Percentiles rank a stretch among this genome's conserved stretches.
Evolutionary conservation across 2,797 vertebrate species (phyloP).

Genomic region (Cebuella pygmaea): DNA sequence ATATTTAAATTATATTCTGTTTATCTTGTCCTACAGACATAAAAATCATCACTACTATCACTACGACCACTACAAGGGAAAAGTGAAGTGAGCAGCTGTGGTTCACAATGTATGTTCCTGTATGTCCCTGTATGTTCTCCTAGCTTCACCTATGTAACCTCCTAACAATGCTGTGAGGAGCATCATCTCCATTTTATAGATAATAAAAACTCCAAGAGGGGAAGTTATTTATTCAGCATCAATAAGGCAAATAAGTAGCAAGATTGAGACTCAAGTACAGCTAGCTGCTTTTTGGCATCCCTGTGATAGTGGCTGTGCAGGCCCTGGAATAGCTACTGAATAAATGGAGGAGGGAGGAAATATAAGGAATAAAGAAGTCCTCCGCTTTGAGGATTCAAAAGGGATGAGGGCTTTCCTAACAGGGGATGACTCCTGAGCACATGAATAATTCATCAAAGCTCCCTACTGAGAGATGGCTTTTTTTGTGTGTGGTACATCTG

Average conservation of each 20-base stretch:
- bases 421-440: constrained; percentile 15
- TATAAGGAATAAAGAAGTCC: background rate
- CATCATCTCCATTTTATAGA: background rate
- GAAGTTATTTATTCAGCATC: background rate
- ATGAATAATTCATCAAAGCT: constrained; percentile 76
- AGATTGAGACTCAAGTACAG: background rate
- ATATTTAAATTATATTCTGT: constrained; percentile 7
- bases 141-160: background rate
- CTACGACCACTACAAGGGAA: background rate
- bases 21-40: background rate
- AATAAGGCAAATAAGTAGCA: background rate
- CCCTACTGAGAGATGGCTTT: constrained; percentile 51
- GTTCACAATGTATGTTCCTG: background rate
- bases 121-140: background rate
- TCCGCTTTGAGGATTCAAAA: constrained; percentile 26
- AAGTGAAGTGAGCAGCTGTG: background rate
- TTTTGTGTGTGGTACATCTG: constrained; percentile 67
- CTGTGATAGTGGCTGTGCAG: background rate
- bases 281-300: background rate
- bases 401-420: constrained; percentile 8
- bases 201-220: background rate
- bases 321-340: background rate
- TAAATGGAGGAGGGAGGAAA: background rate
- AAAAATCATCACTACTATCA: background rate
- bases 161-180: background rate